Conservation (phyloP, 1,140 invertebrate genomes). For the Latrodectus geometricus region DNA sequence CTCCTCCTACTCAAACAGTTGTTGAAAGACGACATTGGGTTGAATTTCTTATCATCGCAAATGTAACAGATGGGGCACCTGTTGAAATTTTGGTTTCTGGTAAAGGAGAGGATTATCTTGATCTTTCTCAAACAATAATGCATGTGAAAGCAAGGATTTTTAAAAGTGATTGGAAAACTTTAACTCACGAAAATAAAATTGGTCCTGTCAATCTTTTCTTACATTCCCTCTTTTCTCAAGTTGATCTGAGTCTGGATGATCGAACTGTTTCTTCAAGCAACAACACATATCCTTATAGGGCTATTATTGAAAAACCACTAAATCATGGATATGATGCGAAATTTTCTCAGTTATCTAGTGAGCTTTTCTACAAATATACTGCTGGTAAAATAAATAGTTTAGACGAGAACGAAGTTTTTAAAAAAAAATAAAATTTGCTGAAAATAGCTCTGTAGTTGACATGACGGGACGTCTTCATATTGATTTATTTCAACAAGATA, state of each 20-base stretch:
- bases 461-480: not conserved
- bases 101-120: conserved; percentile 10
- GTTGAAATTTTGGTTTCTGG: conserved; percentile 13
- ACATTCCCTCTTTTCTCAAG: conserved; percentile 30
- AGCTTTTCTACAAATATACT: not conserved
- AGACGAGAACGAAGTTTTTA: too few relatives aligned
- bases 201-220: conserved; percentile 9
- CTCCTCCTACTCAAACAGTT: conserved; percentile 15
- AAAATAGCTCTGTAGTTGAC: not conserved
- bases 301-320: conserved; percentile 10
- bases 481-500: not conserved
- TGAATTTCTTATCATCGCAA: not conserved
- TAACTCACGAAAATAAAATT: not conserved
- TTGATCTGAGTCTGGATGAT: conserved; percentile 1
- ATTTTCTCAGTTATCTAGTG: not conserved
- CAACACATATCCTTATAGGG: conserved; percentile 12
- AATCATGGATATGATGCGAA: conserved; percentile 8
- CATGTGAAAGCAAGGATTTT: conserved; percentile 13
- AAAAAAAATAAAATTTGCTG: not conserved
- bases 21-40: conserved; percentile 16
- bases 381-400: not conserved
- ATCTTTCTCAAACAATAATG: not conserved
- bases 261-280: not conserved
- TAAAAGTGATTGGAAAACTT: not conserved
- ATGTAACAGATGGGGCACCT: not conserved